These are phyloP conservation scores for Xanthorhoe spadicearia DNA, from an alignment of 2,888 invertebrate genomes.

Conservation along the genomic window DNA sequence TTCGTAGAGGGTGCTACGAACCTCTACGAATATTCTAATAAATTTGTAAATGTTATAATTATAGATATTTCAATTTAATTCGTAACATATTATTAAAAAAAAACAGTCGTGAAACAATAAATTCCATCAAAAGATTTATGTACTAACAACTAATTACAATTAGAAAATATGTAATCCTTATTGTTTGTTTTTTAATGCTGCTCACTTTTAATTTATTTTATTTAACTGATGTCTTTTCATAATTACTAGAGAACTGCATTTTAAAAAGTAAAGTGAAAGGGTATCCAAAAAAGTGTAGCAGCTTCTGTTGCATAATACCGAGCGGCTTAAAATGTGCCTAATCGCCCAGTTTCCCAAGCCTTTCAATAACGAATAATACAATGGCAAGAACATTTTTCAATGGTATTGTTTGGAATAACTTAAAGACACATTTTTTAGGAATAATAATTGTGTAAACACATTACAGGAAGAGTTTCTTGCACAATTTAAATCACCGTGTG, in stretches of 20 bases:
- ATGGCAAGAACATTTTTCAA: conserved; percentile 30
- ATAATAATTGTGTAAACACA: conserved; percentile 23
- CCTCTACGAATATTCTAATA: not conserved
- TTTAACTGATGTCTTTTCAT: too few relatives aligned
- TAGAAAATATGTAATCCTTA: too few relatives aligned
- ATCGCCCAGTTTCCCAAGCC: conserved; percentile 41
- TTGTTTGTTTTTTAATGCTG: too few relatives aligned
- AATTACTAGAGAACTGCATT: not conserved
- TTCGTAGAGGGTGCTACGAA: conserved; percentile 5
- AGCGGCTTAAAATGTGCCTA: conserved; percentile 26
- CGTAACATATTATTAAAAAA: too few relatives aligned
- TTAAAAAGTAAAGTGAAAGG: not conserved
- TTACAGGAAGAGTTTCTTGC: conserved; percentile 22
- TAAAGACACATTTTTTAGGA: conserved; percentile 24
- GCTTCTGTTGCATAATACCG: conserved; percentile 17
- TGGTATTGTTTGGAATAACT: conserved; percentile 32
- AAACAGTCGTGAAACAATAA: too few relatives aligned
- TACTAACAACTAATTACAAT: too few relatives aligned
- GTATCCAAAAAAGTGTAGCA: not conserved
- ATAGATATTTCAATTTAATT: too few relatives aligned
- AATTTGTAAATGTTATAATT: not conserved
- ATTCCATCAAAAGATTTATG: too few relatives aligned
- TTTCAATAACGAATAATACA: conserved; percentile 29
- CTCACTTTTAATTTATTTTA: too few relatives aligned
- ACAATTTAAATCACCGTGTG: conserved; percentile 8